Evolutionary conservation across 2,113 vertebrate species (phyloP).

Genomic region (Tichodroma muraria): DNA sequence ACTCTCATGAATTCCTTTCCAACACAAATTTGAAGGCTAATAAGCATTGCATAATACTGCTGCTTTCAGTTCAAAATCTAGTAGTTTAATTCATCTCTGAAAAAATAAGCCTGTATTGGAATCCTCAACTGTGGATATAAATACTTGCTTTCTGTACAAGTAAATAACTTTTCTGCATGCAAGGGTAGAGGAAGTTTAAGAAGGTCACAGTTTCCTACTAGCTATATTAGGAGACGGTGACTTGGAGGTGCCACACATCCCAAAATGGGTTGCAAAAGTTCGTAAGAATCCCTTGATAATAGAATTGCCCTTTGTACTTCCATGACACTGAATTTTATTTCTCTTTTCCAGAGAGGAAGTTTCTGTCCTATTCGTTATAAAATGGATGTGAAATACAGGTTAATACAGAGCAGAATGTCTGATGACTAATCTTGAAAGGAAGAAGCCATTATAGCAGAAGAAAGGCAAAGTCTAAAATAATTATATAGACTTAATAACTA

Average conservation of each 20-base stretch:
- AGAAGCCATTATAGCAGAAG: neutral
- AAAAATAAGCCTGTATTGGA: neutral
- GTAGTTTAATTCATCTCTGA: neutral
- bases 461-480: neutral
- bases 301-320: neutral
- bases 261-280: neutral
- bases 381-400: neutral
- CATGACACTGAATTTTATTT: neutral
- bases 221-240: neutral
- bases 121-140: neutral
- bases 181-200: neutral
- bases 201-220: neutral
- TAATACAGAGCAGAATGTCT: neutral
- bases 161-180: constrained; percentile 2
- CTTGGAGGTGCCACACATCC: neutral
- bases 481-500: neutral
- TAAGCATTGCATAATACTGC: neutral
- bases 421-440: neutral
- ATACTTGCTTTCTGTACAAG: neutral
- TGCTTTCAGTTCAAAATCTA: neutral
- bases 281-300: neutral
- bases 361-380: neutral
- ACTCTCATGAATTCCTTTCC: neutral
- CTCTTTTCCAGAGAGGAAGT: neutral
- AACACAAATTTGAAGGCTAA: neutral